Conservation (phyloP, 2,797 vertebrate species). For the Streptopelia turtur region DNA sequence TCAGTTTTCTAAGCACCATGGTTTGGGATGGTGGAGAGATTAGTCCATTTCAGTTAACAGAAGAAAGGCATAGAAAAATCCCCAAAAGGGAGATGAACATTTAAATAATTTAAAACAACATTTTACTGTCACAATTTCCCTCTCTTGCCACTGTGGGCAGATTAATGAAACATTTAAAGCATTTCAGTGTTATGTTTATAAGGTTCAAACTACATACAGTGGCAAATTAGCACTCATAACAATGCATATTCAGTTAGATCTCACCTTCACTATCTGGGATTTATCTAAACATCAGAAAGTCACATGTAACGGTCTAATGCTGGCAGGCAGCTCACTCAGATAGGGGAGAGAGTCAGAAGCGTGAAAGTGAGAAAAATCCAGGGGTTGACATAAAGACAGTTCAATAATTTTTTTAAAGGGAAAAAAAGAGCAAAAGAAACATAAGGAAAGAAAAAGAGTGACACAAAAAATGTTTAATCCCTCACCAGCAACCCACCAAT, state of each 20-base stretch:
- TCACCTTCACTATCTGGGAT: background rate
- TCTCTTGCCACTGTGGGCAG: background rate
- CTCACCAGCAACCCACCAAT: background rate
- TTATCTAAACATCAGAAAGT: background rate
- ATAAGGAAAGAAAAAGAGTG: background rate
- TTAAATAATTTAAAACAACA: background rate
- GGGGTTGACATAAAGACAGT: background rate
- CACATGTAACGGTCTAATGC: background rate
- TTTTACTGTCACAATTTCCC: background rate
- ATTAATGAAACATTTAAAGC: too few relatives aligned
- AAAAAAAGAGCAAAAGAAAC: background rate
- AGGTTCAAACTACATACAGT: background rate
- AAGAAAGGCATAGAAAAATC: background rate
- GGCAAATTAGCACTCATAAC: background rate
- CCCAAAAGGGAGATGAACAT: background rate
- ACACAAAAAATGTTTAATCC: rapidly evolving
- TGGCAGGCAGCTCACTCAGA: rapidly evolving
- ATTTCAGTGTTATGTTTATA: too few relatives aligned
- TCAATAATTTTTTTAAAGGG: background rate
- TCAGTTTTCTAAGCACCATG: background rate
- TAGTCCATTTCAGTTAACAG: background rate
- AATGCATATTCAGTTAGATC: background rate
- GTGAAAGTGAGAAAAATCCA: background rate
- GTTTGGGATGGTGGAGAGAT: background rate
- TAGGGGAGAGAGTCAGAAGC: background rate